Evolutionary conservation across 2,888 invertebrate genomes (phyloP).

Genomic region (Phrixothrix hirtus): DNA sequence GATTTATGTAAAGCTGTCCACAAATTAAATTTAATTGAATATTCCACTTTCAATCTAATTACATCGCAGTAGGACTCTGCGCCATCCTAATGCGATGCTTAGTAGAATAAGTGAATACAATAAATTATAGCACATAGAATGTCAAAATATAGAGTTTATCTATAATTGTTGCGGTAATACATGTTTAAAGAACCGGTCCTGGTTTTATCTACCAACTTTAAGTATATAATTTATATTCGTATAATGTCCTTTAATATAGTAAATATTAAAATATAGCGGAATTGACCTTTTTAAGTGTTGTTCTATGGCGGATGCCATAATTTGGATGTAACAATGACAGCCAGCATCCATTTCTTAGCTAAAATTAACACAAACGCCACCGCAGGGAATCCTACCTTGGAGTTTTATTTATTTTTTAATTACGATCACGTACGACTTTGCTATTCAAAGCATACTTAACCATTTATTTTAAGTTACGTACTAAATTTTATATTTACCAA

Average conservation of each 20-base stretch:
- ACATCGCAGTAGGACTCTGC: conserved; percentile 12
- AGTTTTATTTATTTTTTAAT: conserved; percentile 8
- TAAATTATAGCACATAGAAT: conserved; percentile 4
- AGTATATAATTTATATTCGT: conserved; percentile 12
- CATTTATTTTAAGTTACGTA: background rate
- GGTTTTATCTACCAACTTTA: conserved; percentile 4
- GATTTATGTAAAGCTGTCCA: conserved; percentile 13
- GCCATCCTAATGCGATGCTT: conserved; percentile 10
- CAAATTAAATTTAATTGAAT: conserved; percentile 17
- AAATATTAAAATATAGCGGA: conserved; percentile 10
- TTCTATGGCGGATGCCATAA: conserved; percentile 9
- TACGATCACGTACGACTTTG: conserved; percentile 2
- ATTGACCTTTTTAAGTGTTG: conserved; percentile 2
- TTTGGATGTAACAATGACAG: conserved; percentile 7
- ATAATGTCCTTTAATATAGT: conserved; percentile 11
- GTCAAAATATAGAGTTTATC: conserved; percentile 8
- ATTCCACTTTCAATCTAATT: conserved; percentile 12
- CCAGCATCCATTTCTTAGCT: conserved; percentile 8
- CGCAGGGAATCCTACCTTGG: conserved; percentile 1
- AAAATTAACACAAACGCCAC: conserved; percentile 9
- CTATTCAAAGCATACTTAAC: background rate
- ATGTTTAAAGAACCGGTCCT: conserved; percentile 5
- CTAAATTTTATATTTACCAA: background rate
- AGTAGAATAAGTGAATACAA: conserved; percentile 12
- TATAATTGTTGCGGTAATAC: conserved; percentile 7